Conservation (phyloP, 2,888 invertebrate species). For the Agapostemon virescens region DNA sequence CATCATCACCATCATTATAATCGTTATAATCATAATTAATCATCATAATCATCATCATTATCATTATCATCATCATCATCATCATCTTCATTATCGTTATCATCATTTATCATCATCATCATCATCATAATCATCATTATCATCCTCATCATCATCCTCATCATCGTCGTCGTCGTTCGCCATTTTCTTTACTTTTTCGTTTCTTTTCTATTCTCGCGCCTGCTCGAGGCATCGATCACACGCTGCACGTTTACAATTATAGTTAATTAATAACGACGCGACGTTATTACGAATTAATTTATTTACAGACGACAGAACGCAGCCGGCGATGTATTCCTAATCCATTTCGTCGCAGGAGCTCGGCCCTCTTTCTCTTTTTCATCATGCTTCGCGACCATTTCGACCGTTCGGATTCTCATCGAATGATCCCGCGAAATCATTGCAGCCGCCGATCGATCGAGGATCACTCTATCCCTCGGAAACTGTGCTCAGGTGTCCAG, state of each 20-base stretch:
- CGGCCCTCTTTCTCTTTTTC: background rate
- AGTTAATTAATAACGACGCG: conserved; percentile 2
- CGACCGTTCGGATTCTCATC: background rate
- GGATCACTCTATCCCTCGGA: too few relatives aligned
- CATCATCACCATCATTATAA: background rate
- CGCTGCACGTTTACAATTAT: background rate
- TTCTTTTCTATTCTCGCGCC: background rate
- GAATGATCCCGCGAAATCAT: background rate
- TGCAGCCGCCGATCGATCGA: background rate
- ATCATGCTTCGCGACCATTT: background rate
- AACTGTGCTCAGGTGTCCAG: background rate
- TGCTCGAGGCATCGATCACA: conserved; percentile 12
- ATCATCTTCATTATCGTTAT: background rate
- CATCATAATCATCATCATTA: background rate
- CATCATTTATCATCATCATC: background rate
- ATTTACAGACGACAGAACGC: conserved; percentile 5
- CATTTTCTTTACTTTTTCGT: background rate
- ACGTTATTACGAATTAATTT: conserved; percentile 10
- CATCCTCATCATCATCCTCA: background rate
- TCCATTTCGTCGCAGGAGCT: background rate
- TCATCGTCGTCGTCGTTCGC: background rate
- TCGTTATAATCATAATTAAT: background rate
- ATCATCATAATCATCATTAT: background rate
- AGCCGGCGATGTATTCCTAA: background rate
- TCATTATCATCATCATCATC: background rate